These are phyloP conservation scores for Danionella cerebrum DNA, from an alignment of 2,113 vertebrate species.

Conservation along the genomic window DNA sequence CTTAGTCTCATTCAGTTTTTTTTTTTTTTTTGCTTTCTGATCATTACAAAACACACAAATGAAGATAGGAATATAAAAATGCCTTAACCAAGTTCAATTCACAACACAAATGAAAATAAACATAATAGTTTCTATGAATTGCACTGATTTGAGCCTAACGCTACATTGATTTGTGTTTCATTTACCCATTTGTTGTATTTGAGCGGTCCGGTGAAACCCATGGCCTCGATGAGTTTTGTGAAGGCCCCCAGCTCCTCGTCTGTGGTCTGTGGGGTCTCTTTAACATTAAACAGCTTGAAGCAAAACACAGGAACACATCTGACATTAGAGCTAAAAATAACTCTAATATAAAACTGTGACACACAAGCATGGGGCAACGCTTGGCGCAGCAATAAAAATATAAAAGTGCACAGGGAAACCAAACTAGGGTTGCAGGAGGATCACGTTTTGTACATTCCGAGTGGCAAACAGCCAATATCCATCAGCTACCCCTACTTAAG, in stretches of 20 bases:
- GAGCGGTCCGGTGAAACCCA: constrained; percentile 92
- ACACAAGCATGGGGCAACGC: background rate
- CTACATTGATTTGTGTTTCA: background rate
- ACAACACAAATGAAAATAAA: too few relatives aligned
- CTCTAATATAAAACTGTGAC: background rate
- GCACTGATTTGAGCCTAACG: too few relatives aligned
- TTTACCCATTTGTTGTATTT: constrained; percentile 98
- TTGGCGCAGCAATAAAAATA: background rate
- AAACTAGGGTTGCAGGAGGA: background rate
- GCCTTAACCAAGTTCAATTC: too few relatives aligned
- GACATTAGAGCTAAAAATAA: background rate
- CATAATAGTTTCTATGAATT: too few relatives aligned
- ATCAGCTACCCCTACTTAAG: background rate
- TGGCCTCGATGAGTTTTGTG: constrained; percentile 91
- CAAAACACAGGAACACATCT: background rate
- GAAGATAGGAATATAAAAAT: too few relatives aligned
- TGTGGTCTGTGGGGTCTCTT: constrained; percentile 68
- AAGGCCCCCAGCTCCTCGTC: constrained; percentile 86
- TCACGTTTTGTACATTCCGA: background rate
- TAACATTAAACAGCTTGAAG: constrained; percentile 65
- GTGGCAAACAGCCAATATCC: background rate
- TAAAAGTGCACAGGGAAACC: background rate
- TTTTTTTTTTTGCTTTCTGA: too few relatives aligned
- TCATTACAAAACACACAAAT: too few relatives aligned
- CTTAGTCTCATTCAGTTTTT: too few relatives aligned